Base-by-base conservation (phyloP, 2,113 vertebrate species). In the Dendrocopos noguchii region DNA sequence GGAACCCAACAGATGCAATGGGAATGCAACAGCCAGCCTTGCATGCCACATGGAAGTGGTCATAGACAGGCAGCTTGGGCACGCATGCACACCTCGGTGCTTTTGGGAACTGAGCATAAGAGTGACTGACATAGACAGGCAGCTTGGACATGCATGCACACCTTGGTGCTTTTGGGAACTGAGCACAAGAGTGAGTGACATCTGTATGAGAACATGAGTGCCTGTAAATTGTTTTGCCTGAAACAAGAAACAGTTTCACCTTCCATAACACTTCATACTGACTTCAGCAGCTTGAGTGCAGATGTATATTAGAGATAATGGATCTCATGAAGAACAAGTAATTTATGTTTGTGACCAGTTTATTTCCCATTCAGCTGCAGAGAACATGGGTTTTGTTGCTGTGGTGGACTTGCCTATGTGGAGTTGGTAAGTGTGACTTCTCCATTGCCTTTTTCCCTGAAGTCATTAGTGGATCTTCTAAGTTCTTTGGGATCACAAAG, bases 321-420 rank as follows among this genome's bases (percentile, higher is more conserved):
- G 98, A 81, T 98, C 98, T 94, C 98, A 98, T 7, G 99, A 99
- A 98, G 99, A 99, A 95, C 99, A 99, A 90, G 97, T 98, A 22
- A 68, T 99, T 94, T 99, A 99, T 93, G 98, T 99, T 93, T 99
- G 99, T 99, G 99, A 99, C 97, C 98, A 99, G 96, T 99, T 99
- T 96, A 98, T 99, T 97, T 98, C 98, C 88, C 98, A 98, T 92
- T 98, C 99, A 46, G 97, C 97, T 81, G 99, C 99, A 90, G 99
- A 99, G 97, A 98, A 98, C 47, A 97, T 99, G 80, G 98, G 99
- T 97, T 98, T 99, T 97, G 98, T 99, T 93, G 99, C 99, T 96
- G 99, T n/a, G 99, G 99, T 91, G 99, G 99, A 95, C 98, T 99
- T 96, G 98, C 99, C 76, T 99, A 99, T 82, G 98, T 99, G 74